Evolutionary conservation across 2,113 vertebrate genomes (phyloP).

Genomic region (Orcinus orca): DNA sequence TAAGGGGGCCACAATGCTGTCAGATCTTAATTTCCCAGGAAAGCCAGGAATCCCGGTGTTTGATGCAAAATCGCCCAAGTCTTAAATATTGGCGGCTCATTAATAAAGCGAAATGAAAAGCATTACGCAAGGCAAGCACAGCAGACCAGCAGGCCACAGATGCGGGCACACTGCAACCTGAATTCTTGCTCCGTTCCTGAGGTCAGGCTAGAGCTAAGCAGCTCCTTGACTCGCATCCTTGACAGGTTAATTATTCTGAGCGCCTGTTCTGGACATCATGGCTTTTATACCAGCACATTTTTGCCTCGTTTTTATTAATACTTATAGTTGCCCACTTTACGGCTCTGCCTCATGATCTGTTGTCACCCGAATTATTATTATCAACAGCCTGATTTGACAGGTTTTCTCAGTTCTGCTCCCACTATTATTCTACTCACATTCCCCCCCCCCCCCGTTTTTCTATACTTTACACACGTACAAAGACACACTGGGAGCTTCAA

Average conservation of each 20-base stretch:
- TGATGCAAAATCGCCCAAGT: not conserved
- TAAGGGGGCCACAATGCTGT: rapidly evolving
- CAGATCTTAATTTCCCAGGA: not conserved
- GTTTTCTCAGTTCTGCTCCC: not conserved
- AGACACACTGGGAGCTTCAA: rapidly evolving
- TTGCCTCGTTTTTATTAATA: not conserved
- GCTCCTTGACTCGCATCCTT: not conserved
- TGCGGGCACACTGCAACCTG: rapidly evolving
- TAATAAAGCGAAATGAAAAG: not conserved
- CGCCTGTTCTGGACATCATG: rapidly evolving
- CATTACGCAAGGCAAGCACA: rapidly evolving
- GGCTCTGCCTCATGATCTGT: rapidly evolving
- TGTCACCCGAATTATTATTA: rapidly evolving
- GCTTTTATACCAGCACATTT: rapidly evolving
- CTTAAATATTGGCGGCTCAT: not conserved
- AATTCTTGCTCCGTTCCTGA: rapidly evolving
- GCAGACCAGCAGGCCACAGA: rapidly evolving
- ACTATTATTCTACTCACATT: no score
- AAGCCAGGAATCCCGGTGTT: not conserved
- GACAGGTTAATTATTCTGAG: rapidly evolving
- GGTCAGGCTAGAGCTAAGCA: rapidly evolving
- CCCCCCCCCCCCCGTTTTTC: rapidly evolving
- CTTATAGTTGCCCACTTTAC: not conserved
- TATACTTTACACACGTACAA: not conserved
- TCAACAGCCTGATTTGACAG: not conserved